Evolutionary conservation across 2,797 vertebrate species (phyloP).

Genomic region (Champsocephalus gunnari): DNA sequence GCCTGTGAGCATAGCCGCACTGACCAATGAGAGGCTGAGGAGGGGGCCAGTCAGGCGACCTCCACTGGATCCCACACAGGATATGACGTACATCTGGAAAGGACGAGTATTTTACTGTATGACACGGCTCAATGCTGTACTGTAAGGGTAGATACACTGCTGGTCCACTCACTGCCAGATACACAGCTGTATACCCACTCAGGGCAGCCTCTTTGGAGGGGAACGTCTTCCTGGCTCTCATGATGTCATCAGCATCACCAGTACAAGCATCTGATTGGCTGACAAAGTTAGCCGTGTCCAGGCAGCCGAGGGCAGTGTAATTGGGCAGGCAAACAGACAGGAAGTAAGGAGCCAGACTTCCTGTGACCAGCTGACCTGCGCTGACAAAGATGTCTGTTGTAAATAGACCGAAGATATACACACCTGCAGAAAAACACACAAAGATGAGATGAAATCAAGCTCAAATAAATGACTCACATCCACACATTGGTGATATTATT

Average conservation of each 20-base stretch:
- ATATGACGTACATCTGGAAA: conserved; percentile 87
- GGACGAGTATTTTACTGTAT: not conserved
- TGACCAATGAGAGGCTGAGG: conserved; percentile 90
- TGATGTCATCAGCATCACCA: conserved; percentile 89
- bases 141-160: not conserved
- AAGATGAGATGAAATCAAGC: conserved; percentile 42
- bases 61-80: conserved; percentile 89
- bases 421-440: conserved; percentile 81
- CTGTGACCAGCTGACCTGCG: conserved; percentile 88
- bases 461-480: too few relatives aligned
- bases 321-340: conserved; percentile 89
- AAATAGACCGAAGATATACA: conserved; percentile 93
- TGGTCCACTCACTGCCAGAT: conserved; percentile 90
- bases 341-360: conserved; percentile 74
- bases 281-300: conserved; percentile 88
- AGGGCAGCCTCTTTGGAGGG: conserved; percentile 96
- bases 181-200: conserved; percentile 91
- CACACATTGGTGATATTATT: not conserved
- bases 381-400: conserved; percentile 95
- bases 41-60: conserved; percentile 91
- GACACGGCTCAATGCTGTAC: not conserved
- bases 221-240: conserved; percentile 92
- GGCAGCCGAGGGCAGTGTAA: conserved; percentile 92
- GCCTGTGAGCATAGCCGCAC: conserved; percentile 92
- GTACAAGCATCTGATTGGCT: conserved; percentile 90